Evolutionary conservation across 2,113 vertebrate genomes (phyloP).

Genomic region (Taurulus bubalis): DNA sequence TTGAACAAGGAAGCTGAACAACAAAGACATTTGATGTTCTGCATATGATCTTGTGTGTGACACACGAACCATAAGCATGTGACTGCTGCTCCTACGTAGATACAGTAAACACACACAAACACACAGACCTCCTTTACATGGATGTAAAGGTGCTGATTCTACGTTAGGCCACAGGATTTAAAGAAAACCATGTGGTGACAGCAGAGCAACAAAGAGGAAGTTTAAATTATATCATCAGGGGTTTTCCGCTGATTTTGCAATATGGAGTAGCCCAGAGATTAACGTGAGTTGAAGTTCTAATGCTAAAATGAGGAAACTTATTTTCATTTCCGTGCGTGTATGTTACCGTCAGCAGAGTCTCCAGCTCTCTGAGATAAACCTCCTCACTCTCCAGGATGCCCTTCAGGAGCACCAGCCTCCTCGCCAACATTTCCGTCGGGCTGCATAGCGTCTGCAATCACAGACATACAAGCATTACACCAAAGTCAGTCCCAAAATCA

Average conservation of each 20-base stretch:
- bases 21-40: not conserved
- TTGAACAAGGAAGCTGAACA: slow-evolving; percentile 30
- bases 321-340: not conserved
- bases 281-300: not conserved
- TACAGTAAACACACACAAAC: not conserved
- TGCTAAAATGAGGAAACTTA: not conserved
- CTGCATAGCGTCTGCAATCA: slow-evolving; percentile 57
- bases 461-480: not conserved
- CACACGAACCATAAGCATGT: not conserved
- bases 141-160: no score
- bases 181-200: not conserved
- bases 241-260: not conserved
- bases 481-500: not conserved
- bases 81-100: not conserved
- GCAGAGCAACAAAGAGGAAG: slow-evolving; percentile 24
- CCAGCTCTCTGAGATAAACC: slow-evolving; percentile 82
- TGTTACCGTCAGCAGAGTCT: slow-evolving; percentile 80
- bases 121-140: not conserved
- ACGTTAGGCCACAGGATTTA: no score
- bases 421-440: slow-evolving; percentile 74
- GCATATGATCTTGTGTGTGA: not conserved
- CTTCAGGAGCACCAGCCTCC: slow-evolving; percentile 75
- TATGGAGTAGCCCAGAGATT: not conserved
- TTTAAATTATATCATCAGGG: not conserved
- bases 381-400: slow-evolving; percentile 80